Evolutionary conservation across 2,113 vertebrate genomes (phyloP).

Genomic region (Fukomys damarensis): DNA sequence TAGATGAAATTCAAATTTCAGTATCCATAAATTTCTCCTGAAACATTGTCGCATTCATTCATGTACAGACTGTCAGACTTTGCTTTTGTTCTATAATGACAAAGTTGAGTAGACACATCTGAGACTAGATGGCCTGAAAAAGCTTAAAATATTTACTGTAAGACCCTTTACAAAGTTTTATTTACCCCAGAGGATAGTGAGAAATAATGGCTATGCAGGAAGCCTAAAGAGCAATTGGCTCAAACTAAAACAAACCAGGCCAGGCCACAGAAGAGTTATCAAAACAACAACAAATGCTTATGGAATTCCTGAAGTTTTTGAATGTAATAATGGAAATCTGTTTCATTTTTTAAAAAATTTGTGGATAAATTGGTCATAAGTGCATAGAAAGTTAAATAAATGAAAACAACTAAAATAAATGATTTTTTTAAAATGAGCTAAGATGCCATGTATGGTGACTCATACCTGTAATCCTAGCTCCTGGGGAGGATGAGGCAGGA

Average conservation of each 20-base stretch:
- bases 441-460: neutral
- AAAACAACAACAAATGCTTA: neutral
- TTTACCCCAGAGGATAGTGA: neutral
- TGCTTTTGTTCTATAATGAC: neutral
- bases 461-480: neutral
- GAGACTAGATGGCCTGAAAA: neutral
- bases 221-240: neutral
- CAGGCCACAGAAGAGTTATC: neutral
- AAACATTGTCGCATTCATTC: neutral
- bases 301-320: neutral
- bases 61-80: neutral
- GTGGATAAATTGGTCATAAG: neutral
- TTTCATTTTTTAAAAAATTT: neutral
- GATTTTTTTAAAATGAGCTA: neutral
- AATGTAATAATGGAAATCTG: neutral
- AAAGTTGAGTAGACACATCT: neutral
- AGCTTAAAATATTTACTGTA: neutral
- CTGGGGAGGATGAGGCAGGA: neutral
- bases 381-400: slow-evolving; percentile 43
- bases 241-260: neutral
- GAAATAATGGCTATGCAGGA: neutral
- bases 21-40: neutral
- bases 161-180: neutral
- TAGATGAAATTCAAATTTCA: neutral
- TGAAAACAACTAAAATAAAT: slow-evolving; percentile 16